These are phyloP conservation scores for Aegypius monachus DNA, from an alignment of 2,113 vertebrate genomes.

Conservation along the genomic window DNA sequence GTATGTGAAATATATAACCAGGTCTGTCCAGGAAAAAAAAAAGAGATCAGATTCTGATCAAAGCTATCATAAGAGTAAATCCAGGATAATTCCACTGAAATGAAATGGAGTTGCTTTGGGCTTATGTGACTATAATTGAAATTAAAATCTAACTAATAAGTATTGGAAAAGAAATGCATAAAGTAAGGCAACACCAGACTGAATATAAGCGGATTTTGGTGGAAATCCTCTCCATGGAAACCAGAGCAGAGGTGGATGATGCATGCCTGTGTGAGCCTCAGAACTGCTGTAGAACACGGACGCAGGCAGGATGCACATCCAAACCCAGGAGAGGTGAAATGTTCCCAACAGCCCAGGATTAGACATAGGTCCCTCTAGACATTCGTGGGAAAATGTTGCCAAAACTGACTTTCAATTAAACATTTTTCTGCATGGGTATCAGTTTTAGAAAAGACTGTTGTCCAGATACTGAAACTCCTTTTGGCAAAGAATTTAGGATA, in stretches of 20 bases:
- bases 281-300: not conserved
- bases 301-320: not conserved
- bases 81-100: not conserved
- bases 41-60: not conserved
- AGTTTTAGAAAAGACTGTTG: not conserved
- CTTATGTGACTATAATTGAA: not conserved
- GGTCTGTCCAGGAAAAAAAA: not conserved
- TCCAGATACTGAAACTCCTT: not conserved
- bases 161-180: not conserved
- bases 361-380: not conserved
- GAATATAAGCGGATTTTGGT: not conserved
- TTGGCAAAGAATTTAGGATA: not conserved
- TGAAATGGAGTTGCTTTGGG: not conserved
- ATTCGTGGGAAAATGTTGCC: not conserved
- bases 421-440: not conserved
- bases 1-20: not conserved
- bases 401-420: not conserved
- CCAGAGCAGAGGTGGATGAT: not conserved
- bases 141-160: not conserved
- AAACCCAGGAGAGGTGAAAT: not conserved
- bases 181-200: not conserved
- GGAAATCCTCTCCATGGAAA: conserved; percentile 6
- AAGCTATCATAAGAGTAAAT: not conserved
- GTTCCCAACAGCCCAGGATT: not conserved
- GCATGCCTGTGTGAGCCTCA: not conserved